These are phyloP conservation scores for Synergus umbraculus DNA, from an alignment of 2,888 invertebrate species.

Conservation along the genomic window DNA sequence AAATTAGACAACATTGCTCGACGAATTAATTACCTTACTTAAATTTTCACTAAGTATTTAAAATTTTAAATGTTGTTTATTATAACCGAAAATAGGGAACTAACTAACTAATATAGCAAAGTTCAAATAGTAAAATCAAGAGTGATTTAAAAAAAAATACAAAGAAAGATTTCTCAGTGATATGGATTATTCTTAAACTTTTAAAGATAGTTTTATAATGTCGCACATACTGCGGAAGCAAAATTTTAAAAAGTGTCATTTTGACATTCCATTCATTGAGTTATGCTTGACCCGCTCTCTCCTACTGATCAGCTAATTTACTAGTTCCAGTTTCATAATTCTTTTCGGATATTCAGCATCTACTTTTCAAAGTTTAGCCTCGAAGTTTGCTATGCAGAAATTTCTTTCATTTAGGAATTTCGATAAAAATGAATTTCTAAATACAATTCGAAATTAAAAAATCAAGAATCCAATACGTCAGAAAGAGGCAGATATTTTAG, in stretches of 20 bases:
- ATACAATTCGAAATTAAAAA: background rate
- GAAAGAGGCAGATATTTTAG: background rate
- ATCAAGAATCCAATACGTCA: background rate
- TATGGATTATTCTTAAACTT: background rate
- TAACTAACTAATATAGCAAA: too few species aligned
- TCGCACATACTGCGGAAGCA: background rate
- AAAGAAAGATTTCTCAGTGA: too few species aligned
- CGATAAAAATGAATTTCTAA: conserved; percentile 12
- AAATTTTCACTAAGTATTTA: too few species aligned
- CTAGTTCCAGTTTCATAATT: conserved; percentile 5
- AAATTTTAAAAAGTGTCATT: conserved; percentile 21
- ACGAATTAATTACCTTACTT: too few species aligned
- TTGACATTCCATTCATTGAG: background rate
- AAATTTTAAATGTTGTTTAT: too few species aligned
- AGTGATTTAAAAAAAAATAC: too few species aligned
- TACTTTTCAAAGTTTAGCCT: background rate
- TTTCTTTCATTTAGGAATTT: background rate
- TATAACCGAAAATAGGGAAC: too few species aligned
- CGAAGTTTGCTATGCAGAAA: background rate
- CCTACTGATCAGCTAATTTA: background rate
- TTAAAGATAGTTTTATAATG: background rate
- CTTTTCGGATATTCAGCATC: conserved; percentile 17
- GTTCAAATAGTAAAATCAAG: too few species aligned
- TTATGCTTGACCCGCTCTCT: conserved; percentile 16
- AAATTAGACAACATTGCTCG: too few species aligned